phyloP scores from a whole-genome alignment of 2,113 vertebrate species.

The Sinocyclocheilus maitianheensis region DNA sequence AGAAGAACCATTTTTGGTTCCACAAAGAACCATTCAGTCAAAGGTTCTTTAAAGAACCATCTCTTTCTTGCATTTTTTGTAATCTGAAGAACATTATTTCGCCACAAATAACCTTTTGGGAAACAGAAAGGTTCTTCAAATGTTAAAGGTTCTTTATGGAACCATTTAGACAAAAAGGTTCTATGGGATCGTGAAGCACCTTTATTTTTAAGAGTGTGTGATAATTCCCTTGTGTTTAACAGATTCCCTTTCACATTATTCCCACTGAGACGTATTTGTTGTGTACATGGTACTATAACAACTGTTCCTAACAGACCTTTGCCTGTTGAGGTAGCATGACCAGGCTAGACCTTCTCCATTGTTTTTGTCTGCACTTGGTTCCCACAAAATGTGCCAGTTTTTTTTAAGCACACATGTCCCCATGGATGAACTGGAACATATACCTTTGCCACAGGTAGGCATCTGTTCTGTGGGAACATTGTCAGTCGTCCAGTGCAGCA shows the following conservation, averaged over 20 bases:
- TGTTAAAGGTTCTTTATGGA: too few species aligned
- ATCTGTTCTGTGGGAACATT: neutral
- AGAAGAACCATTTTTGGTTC: too few species aligned
- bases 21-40: too few species aligned
- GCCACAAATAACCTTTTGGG: too few species aligned
- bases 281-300: constrained; percentile 24
- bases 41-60: too few species aligned
- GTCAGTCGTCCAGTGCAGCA: neutral
- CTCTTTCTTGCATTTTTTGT: too few species aligned
- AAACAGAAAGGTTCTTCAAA: too few species aligned
- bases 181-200: too few species aligned
- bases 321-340: constrained; percentile 8
- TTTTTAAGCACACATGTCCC: neutral
- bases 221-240: constrained; percentile 46
- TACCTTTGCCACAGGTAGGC: constrained; percentile 11
- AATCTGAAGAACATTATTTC: too few species aligned
- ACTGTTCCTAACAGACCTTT: constrained; percentile 6
- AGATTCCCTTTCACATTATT: constrained; percentile 29
- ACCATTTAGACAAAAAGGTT: too few species aligned
- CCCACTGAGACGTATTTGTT: constrained; percentile 24
- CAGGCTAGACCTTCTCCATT: constrained; percentile 9
- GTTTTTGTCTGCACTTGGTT: neutral
- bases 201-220: too few species aligned
- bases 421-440: neutral
- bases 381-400: constrained; percentile 32